Percentiles rank a stretch among this genome's conserved stretches.
These are phyloP conservation scores for Saxidomus purpurata DNA, from an alignment of 1,140 invertebrate genomes.

Conservation along the genomic window DNA sequence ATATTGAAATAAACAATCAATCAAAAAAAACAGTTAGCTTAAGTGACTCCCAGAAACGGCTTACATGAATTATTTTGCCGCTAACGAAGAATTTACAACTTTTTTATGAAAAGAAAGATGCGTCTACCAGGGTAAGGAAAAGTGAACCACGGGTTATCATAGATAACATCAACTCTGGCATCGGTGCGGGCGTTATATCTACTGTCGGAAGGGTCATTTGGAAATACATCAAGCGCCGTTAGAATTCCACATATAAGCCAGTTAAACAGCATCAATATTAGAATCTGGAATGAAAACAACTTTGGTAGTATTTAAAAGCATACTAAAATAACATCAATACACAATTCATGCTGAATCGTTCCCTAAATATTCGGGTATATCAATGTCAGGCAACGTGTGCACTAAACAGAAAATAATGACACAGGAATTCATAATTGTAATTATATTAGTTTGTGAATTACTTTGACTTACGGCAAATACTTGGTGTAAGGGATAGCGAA, in stretches of 20 bases:
- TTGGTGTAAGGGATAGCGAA: too few species aligned
- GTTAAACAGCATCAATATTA: conserved; percentile 77
- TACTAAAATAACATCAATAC: too few species aligned
- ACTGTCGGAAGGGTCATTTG: conserved; percentile 59
- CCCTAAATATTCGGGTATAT: too few species aligned
- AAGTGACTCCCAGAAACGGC: not conserved
- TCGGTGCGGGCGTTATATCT: conserved; percentile 77
- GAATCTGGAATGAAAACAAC: conserved; percentile 66
- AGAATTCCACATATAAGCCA: conserved; percentile 77
- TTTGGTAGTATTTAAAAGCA: too few species aligned
- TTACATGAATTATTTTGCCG: not conserved
- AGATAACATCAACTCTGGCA: conserved; percentile 68
- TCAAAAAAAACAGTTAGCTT: not conserved
- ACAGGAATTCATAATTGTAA: too few species aligned
- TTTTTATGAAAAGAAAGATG: not conserved
- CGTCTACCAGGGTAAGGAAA: conserved; percentile 78
- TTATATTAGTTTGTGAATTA: too few species aligned
- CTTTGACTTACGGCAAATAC: conserved; percentile 57
- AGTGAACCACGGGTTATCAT: conserved; percentile 75
- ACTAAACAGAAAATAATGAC: too few species aligned
- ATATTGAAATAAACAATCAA: too few species aligned
- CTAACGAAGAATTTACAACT: not conserved
- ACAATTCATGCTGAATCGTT: too few species aligned
- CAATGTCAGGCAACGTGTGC: too few species aligned
- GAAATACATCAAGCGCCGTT: conserved; percentile 70